Evolutionary conservation across 2,797 vertebrate genomes (phyloP), one percentile per base, ranked within the genome.

Genomic region (Gymnocypris eckloni): DNA sequence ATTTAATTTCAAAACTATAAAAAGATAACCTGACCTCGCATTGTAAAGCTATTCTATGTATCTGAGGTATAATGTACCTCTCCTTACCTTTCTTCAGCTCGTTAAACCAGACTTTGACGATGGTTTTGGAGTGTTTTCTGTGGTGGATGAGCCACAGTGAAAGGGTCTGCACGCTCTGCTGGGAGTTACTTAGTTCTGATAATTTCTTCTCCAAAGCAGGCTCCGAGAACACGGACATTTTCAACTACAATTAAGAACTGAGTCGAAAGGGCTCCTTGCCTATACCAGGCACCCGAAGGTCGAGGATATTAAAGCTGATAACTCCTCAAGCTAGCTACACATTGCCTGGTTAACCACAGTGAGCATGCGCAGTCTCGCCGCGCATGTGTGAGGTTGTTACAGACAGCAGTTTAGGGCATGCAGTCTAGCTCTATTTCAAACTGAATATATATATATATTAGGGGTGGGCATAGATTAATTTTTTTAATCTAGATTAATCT

Each of bases 131-230:
- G 94, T 96, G 96, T 88, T 96, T 96, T 90, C 96, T 94, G 56
- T 96, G 96, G 84, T 96, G 96, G 79, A 96, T 96, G 87, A 96
- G 95, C 96, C 96, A 96, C 87, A 96, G 50, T 6, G 95, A 96
- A 88, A 96, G 61, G 4, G 96, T 96, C 88, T 96, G 96, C 41
- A 96, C 96, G 93, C 95, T 96, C 91, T 96, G 96, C 90, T 96
- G 96, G 1, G 96, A 96, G 94, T 96, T 96, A 91, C 96, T 96
- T 11, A 96, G 94, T 93, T 96, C 96, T 87, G 94, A 94, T 43
- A 96, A 91, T 94, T 96, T 96, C 93, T 96, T 96, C 85, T 96
- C 95, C 90, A 96, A 84, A 92, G 95, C 96, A 81, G 92, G 92
- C 89, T 96, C 96, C 48, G 95, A 96, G 91, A 96, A 96, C 87